Conservation (phyloP, 2,113 vertebrate genomes). For the Myotis lucifugus region DNA sequence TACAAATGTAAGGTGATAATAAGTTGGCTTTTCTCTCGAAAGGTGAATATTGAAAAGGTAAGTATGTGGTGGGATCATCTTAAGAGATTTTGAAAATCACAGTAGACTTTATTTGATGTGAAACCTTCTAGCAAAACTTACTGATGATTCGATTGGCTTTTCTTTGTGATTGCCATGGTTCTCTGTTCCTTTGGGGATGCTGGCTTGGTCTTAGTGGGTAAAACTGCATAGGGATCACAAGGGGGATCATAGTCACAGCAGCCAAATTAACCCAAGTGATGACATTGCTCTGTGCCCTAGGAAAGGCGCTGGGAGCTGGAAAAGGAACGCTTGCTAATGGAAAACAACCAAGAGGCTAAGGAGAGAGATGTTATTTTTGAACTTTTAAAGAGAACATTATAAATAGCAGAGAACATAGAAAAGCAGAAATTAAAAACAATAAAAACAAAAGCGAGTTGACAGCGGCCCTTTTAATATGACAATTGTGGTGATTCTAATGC, state of each 20-base stretch:
- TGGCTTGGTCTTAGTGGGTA: neutral
- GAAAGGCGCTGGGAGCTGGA: constrained; percentile 21
- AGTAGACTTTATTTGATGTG: neutral
- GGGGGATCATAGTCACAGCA: neutral
- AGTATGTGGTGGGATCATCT: neutral
- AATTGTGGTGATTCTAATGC: constrained; percentile 74
- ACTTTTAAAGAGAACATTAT: constrained; percentile 79
- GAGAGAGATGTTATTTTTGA: constrained; percentile 79
- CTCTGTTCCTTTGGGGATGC: neutral
- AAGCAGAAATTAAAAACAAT: constrained; percentile 81
- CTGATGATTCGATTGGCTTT: neutral
- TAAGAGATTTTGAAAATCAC: constrained; percentile 50
- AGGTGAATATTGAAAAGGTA: neutral
- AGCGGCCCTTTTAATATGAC: constrained; percentile 69
- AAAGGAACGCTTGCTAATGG: constrained; percentile 57
- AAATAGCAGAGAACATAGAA: constrained; percentile 76
- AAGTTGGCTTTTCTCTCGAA: neutral
- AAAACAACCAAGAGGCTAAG: constrained; percentile 73
- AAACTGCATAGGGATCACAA: constrained; percentile 22
- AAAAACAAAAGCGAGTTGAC: constrained; percentile 76
- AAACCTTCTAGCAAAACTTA: neutral
- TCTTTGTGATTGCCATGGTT: neutral
- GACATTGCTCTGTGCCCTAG: constrained; percentile 34
- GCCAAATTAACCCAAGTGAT: constrained; percentile 62
- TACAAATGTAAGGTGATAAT: neutral